A percentile compares a stretch with the other conserved stretches of the same genome.
These are phyloP conservation scores for Sebastes vulpes DNA, from an alignment of 2,797 vertebrate species.

Conservation along the genomic window DNA sequence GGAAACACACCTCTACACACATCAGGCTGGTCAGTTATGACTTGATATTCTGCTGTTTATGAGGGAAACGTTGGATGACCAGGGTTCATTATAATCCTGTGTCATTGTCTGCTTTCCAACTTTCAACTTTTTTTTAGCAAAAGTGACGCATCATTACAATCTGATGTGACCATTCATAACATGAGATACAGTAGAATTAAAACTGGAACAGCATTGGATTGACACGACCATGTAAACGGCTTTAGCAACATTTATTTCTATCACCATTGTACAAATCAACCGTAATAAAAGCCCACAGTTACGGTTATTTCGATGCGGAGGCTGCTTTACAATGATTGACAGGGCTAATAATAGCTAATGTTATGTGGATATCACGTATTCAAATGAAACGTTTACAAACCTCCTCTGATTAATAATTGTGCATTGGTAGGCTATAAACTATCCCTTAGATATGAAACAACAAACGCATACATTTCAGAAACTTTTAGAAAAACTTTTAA, in stretches of 20 bases:
- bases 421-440: too few relatives aligned
- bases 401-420: too few relatives aligned
- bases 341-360: too few relatives aligned
- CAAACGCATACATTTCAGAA: too few relatives aligned
- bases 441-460: too few relatives aligned
- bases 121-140: background rate
- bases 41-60: background rate
- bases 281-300: background rate
- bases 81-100: background rate
- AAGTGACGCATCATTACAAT: background rate
- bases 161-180: background rate
- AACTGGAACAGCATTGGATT: background rate
- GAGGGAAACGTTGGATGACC: background rate
- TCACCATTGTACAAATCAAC: background rate
- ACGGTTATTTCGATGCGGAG: too few relatives aligned
- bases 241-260: background rate
- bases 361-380: too few relatives aligned
- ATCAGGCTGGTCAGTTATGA: background rate
- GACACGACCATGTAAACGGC: background rate
- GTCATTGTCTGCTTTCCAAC: background rate
- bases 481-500: too few relatives aligned
- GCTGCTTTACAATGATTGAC: too few relatives aligned
- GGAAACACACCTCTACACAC: background rate
- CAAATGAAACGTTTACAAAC: too few relatives aligned
- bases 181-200: background rate